Evolutionary conservation across 2,113 vertebrate species (phyloP).

Genomic region (Rhombomys opimus): DNA sequence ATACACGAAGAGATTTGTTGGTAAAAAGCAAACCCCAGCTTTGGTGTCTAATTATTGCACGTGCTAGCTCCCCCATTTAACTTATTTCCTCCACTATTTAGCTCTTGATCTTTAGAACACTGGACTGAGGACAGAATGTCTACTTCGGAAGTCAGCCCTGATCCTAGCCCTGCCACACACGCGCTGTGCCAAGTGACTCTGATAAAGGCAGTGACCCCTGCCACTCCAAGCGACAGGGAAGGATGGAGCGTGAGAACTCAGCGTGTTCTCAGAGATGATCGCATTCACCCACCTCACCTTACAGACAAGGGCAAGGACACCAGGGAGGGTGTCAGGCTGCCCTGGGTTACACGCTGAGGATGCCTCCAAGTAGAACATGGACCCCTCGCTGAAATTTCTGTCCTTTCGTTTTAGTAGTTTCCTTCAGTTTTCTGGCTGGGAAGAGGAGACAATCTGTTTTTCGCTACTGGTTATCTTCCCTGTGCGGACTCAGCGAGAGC

Average conservation of each 20-base stretch:
- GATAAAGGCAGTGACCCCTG: not conserved
- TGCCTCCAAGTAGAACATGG: not conserved
- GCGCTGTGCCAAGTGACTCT: too few species aligned
- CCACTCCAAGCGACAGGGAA: not conserved
- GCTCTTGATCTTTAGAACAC: conserved; percentile 4
- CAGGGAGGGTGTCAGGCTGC: not conserved
- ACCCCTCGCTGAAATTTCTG: not conserved
- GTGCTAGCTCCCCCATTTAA: not conserved
- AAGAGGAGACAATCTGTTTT: not conserved
- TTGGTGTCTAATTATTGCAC: not conserved
- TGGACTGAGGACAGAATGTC: not conserved
- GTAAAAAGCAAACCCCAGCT: conserved; percentile 16
- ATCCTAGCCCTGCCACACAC: not conserved
- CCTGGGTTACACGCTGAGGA: not conserved
- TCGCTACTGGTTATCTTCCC: not conserved
- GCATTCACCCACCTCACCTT: accelerated
- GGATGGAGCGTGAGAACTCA: not conserved
- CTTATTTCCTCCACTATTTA: not conserved
- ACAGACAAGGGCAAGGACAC: not conserved
- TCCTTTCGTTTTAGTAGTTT: not conserved
- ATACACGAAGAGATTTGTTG: not conserved
- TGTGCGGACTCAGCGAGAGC: not conserved
- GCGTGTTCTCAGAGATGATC: not conserved
- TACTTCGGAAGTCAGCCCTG: not conserved
- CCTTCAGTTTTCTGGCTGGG: not conserved